These are phyloP conservation scores for Brevimyrus niger DNA, from an alignment of 2,113 vertebrate genomes.

Conservation along the genomic window DNA sequence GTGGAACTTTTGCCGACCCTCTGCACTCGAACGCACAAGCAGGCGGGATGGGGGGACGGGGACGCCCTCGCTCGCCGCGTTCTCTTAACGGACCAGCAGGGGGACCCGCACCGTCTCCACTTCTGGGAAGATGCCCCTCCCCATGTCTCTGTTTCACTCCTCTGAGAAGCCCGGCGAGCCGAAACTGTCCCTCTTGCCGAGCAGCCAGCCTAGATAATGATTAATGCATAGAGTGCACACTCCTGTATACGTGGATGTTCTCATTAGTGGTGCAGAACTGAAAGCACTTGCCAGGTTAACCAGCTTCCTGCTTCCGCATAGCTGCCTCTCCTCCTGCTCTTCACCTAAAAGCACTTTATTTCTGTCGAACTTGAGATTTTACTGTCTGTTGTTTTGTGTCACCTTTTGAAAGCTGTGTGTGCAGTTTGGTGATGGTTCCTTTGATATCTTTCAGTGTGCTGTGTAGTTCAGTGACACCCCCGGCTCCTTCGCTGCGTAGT, in stretches of 20 bases:
- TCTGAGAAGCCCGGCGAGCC: neutral
- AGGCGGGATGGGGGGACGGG: neutral
- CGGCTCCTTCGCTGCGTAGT: constrained; percentile 60
- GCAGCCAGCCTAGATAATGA: neutral
- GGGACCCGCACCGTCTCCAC: neutral
- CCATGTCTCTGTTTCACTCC: neutral
- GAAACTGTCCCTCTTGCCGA: neutral
- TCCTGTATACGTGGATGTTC: neutral
- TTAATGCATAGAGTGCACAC: constrained; percentile 2
- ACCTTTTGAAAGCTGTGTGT: constrained; percentile 37
- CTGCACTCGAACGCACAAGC: neutral
- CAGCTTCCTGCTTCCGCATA: constrained; percentile 35
- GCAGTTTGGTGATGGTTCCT: constrained; percentile 47
- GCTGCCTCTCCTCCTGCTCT: constrained; percentile 42
- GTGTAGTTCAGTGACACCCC: constrained; percentile 42
- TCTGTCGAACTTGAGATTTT: constrained; percentile 48
- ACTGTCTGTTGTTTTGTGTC: constrained; percentile 25
- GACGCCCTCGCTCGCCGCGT: neutral
- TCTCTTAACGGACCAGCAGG: neutral
- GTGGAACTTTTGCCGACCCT: neutral
- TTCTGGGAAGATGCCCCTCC: constrained; percentile 36
- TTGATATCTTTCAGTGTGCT: constrained; percentile 55
- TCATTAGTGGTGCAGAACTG: neutral
- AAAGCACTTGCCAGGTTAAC: constrained; percentile 31
- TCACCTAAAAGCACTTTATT: constrained; percentile 60